Base-by-base conservation (phyloP, 2,113 vertebrate genomes). In the Oreocharis arfaki region DNA sequence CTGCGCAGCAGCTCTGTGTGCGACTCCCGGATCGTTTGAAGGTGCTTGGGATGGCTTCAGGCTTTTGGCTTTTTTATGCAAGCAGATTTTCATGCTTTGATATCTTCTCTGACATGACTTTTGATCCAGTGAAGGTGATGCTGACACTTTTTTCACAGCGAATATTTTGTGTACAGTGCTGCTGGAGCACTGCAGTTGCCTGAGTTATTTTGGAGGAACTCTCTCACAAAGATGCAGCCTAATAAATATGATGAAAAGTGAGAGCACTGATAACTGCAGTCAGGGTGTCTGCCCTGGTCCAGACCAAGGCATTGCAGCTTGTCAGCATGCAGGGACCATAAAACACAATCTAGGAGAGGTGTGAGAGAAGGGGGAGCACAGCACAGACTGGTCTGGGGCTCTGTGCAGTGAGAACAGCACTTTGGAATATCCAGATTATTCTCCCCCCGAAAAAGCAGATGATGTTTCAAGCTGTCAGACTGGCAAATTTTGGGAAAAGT, bases 31-130 rank as follows among this genome's bases (percentile, higher is more conserved):
- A 77, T 76, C 4, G n/a, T 95, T 94, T 95, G 94, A 94, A 97
- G 88, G 85, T 77, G 59, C 46, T 27, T 86, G 63, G 90, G 82
- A 90, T 92, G 90, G 95, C 94, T 97, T 92, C 92, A 61, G 95
- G 95, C 90, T 94, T 84, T 86, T 95, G 85, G 67, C 88, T 96
- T 92, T 91, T 90, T 96, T 95, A 88, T 93, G 89, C 79, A 90
- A 94, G 94, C 44, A 85, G 84, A 88, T 95, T 95, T 96, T 95
- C 50, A 70, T 50, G 75, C 94, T 96, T 94, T 97, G 83, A 94
- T 96, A 95, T 96, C 59, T 37, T 73, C 55, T 73, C 83, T 94
- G 92, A 96, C 92, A 83, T 22, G 67, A 95, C 86, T 95, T 96
- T 96, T 95, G 95, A 95, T 96, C 79, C 94, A 93, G 92, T 2